Evolutionary conservation across 2,888 invertebrate species (phyloP), one percentile per base, ranked within the genome.

Genomic region (Aquatica leii): DNA sequence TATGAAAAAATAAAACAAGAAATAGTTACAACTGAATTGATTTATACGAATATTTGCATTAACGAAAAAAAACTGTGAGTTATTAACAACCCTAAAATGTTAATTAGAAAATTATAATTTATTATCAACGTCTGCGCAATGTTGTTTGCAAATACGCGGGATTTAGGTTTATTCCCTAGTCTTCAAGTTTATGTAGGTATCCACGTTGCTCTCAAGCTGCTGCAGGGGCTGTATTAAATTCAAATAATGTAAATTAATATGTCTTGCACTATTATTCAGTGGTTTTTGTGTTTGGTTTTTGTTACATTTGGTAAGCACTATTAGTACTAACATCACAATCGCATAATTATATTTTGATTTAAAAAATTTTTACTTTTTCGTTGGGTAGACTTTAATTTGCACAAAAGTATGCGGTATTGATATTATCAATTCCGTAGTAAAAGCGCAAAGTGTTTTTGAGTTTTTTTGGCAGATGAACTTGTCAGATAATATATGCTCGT

Each of bases 101-200:
- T 37, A 12, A 37, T 37, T 37, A 37, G 2, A 11, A 37, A 37
- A n/a, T n/a, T 37, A 37, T 11, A 41, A 41, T 14, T 41, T 15
- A 15, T 41, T 41, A 14, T 1, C 8, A 41, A 41, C 41, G 41
- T 41, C 41, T 41, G 41, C 41, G 41, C 41, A 41, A 41, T 41
- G 15, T 15, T 12, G 15, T 41, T 12, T 11, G 41, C 41, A 41
- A 41, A 41, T 41, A 8, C 41, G 41, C 41, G 41, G 41, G 41
- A 14, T 41, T 41, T 41, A 8, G 12, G 41, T 41, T 14, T 12
- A 8, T 14, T 14, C 2, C 41, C 14, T 14, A 15, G 8, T 41
- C 15, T 41, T 41, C 2, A 15, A 15, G 14, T 41, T 41, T 14
- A 15, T 8, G n/a, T 2, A 37, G 37, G 3, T 12, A 15, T 14